Evolutionary conservation across 92 coral and sea anemone genomes (phyloP).

Genomic region (Epizoanthus illoricatus): DNA sequence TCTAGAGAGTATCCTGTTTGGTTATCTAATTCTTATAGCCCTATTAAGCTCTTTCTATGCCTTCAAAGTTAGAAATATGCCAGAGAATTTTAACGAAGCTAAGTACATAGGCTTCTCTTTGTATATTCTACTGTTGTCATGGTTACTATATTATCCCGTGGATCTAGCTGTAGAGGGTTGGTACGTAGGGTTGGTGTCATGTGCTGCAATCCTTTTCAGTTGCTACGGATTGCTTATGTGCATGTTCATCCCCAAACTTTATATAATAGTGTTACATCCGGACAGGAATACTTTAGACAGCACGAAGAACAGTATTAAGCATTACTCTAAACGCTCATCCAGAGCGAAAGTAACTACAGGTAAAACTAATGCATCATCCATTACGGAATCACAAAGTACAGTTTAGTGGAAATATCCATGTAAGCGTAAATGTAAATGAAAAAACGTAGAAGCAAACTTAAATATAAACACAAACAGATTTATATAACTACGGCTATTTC

Average conservation of each 20-base stretch:
- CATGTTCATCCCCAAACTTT: slow-evolving; percentile 63
- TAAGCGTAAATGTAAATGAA: too few species aligned
- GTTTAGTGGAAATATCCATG: too few species aligned
- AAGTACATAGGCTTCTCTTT: slow-evolving; percentile 68
- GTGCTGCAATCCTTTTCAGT: slow-evolving; percentile 60
- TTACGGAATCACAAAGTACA: too few species aligned
- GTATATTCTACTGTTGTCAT: slow-evolving; percentile 69
- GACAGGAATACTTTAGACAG: slow-evolving; percentile 53
- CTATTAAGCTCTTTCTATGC: slow-evolving; percentile 68
- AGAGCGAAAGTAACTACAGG: too few species aligned
- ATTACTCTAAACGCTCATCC: too few species aligned
- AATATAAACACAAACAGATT: too few species aligned
- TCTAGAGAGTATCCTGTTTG: slow-evolving; percentile 47
- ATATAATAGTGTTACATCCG: slow-evolving; percentile 60
- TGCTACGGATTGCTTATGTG: slow-evolving; percentile 69
- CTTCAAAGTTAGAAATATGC: slow-evolving; percentile 65
- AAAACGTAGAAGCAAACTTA: too few species aligned
- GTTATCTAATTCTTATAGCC: slow-evolving; percentile 50
- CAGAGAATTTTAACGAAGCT: slow-evolving; percentile 76
- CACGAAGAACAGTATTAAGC: too few species aligned
- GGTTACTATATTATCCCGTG: slow-evolving; percentile 64
- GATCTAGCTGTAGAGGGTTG: slow-evolving; percentile 63
- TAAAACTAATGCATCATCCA: too few species aligned
- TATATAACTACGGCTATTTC: too few species aligned
- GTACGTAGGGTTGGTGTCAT: slow-evolving; percentile 67